Evolutionary conservation across 2,113 vertebrate species (phyloP).

Genomic region (Egretta garzetta): DNA sequence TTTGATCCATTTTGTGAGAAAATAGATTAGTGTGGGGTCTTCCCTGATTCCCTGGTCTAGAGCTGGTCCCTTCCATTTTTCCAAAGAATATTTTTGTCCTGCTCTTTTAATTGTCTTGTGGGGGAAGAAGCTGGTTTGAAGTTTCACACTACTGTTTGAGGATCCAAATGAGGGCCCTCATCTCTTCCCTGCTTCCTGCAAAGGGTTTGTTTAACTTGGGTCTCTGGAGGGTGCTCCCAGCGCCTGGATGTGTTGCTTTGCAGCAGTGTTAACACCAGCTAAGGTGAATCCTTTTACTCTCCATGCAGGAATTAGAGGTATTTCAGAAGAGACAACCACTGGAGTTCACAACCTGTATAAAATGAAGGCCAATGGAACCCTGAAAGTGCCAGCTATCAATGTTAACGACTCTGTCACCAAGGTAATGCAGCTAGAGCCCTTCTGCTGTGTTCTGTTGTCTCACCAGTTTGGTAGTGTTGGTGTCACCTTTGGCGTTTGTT

Average conservation of each 20-base stretch:
- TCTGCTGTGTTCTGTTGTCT: not conserved
- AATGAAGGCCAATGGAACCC: conserved; percentile 89
- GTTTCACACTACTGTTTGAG: not conserved
- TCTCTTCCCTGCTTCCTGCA: not conserved
- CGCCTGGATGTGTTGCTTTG: not conserved
- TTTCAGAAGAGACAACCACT: conserved; percentile 97
- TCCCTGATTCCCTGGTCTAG: not conserved
- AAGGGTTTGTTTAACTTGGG: not conserved
- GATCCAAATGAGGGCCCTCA: not conserved
- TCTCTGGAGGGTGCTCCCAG: not conserved
- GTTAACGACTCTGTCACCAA: conserved; percentile 99
- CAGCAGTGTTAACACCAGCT: accelerated
- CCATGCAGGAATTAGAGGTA: conserved; percentile 85
- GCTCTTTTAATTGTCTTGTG: not conserved
- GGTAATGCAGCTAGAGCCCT: conserved; percentile 69
- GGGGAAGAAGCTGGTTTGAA: not conserved
- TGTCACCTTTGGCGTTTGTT: not conserved
- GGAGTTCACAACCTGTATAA: conserved; percentile 98
- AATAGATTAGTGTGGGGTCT: not conserved
- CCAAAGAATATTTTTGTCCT: not conserved
- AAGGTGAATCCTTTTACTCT: not conserved
- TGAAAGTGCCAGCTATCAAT: conserved; percentile 95
- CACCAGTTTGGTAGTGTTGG: not conserved
- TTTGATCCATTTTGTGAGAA: not conserved
- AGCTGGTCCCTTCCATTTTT: not conserved